Conservation (phyloP, 1,140 invertebrate species). For the Antheraea pernyi region DNA sequence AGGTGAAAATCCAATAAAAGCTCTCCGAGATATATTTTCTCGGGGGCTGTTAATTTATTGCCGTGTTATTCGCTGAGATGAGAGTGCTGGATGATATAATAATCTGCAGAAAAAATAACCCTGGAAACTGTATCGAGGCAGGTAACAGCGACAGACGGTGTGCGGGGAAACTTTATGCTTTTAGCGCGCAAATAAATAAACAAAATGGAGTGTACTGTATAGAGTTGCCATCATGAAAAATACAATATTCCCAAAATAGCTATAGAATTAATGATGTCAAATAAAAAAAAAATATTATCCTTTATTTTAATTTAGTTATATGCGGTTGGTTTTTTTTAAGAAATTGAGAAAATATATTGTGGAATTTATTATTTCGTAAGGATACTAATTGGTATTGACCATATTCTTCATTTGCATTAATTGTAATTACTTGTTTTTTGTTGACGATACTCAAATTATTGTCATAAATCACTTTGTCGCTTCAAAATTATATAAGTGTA, state of each 20-base stretch:
- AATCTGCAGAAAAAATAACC: slow-evolving; percentile 15
- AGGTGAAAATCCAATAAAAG: slow-evolving; percentile 3
- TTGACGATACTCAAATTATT: no score
- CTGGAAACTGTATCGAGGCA: slow-evolving; percentile 5
- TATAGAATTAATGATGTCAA: not conserved
- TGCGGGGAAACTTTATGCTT: not conserved
- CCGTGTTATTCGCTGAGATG: slow-evolving; percentile 28
- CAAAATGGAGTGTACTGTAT: not conserved
- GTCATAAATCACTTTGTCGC: no score
- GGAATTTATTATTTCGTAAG: no score
- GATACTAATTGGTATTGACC: no score
- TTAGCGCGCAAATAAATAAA: not conserved
- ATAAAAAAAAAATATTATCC: no score
- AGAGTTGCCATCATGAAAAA: not conserved
- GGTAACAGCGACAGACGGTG: not conserved
- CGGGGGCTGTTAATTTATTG: slow-evolving; percentile 37
- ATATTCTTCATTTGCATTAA: no score
- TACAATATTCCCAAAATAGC: not conserved
- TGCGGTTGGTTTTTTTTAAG: no score
- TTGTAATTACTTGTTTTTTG: no score
- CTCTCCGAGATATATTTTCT: slow-evolving; percentile 1
- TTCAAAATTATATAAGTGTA: no score
- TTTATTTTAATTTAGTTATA: no score
- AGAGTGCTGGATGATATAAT: slow-evolving; percentile 24
- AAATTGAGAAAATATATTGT: no score